These are phyloP conservation scores for Bagarius yarrelli DNA, from an alignment of 2,113 vertebrate genomes.

Conservation along the genomic window DNA sequence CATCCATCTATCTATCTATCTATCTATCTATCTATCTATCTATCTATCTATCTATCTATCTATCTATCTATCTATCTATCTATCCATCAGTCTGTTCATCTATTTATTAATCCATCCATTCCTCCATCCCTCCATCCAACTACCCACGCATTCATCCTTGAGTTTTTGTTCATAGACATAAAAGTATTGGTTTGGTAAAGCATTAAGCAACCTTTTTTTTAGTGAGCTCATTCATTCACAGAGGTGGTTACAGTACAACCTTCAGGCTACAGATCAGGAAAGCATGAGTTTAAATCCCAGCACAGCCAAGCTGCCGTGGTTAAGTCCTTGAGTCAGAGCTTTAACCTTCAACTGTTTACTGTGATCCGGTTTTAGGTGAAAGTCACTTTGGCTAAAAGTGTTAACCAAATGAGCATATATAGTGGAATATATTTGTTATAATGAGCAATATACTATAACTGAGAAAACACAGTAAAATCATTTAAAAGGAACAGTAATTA, in stretches of 20 bases:
- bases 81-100: too few species aligned
- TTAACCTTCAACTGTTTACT: constrained; percentile 1
- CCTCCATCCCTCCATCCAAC: too few species aligned
- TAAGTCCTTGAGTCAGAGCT: background rate
- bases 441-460: background rate
- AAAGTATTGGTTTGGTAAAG: background rate
- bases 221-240: background rate
- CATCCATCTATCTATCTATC: too few species aligned
- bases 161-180: background rate
- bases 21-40: too few species aligned
- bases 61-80: too few species aligned
- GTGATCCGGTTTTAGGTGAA: background rate
- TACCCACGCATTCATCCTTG: too few species aligned
- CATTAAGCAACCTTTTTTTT: background rate
- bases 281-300: background rate
- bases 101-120: too few species aligned
- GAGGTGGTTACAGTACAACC: too few species aligned
- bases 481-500: background rate
- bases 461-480: background rate
- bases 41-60: too few species aligned
- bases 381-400: background rate
- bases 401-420: background rate
- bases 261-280: constrained; percentile 19
- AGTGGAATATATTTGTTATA: background rate
- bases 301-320: background rate